phyloP scores from a whole-genome alignment of 2,888 invertebrate species.

The Heliconius cydno region DNA sequence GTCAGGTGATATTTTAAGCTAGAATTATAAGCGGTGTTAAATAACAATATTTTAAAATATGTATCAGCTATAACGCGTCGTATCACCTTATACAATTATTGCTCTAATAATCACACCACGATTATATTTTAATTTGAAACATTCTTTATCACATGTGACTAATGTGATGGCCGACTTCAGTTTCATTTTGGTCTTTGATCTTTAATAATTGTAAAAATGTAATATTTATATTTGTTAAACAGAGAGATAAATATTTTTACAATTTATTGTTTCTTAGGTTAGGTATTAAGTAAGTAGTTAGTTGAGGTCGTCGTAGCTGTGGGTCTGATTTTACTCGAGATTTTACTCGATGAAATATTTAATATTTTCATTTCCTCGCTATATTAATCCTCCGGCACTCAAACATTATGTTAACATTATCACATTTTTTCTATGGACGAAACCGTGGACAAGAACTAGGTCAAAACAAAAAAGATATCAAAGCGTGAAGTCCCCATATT shows the following conservation, averaged over 20 bases:
- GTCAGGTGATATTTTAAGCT: not conserved
- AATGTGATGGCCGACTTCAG: constrained; percentile 4
- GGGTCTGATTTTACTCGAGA: too few relatives aligned
- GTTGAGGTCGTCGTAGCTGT: too few relatives aligned
- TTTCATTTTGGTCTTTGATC: constrained; percentile 5
- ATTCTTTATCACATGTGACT: constrained; percentile 7
- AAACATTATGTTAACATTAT: too few relatives aligned
- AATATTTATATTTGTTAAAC: not conserved
- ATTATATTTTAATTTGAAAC: not conserved
- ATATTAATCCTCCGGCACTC: too few relatives aligned
- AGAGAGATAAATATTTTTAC: not conserved
- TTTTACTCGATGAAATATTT: too few relatives aligned
- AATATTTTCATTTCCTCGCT: too few relatives aligned
- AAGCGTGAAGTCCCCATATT: not conserved
- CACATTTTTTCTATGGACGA: not conserved
- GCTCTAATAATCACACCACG: constrained; percentile 9
- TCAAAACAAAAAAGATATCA: not conserved
- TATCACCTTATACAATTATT: constrained; percentile 1
- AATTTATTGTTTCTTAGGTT: not conserved
- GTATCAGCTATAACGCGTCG: not conserved
- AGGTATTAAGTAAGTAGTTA: too few relatives aligned
- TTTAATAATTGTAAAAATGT: not conserved
- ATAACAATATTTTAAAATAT: constrained; percentile 11
- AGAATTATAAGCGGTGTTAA: not conserved
- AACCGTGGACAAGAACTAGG: not conserved